phyloP scores from a whole-genome alignment of 2,888 invertebrate species.

The Torymus tubicola region DNA sequence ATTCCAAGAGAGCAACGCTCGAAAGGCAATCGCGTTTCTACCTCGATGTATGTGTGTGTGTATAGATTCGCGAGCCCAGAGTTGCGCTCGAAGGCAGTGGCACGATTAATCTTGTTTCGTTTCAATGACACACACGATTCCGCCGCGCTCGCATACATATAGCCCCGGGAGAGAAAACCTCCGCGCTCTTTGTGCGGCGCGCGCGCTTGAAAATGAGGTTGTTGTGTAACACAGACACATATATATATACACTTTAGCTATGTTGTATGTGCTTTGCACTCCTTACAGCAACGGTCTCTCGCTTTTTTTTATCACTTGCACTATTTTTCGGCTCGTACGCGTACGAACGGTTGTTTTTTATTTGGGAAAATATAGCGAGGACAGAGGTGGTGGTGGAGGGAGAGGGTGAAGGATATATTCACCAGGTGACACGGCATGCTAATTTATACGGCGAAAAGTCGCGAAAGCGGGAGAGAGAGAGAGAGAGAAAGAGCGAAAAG shows the following conservation, averaged over 20 bases:
- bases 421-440: background rate
- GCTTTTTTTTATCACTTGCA: no score
- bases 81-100: conserved; percentile 21
- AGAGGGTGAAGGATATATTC: no score
- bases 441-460: conserved; percentile 25
- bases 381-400: no score
- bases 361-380: no score
- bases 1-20: conserved; percentile 6
- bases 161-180: conserved; percentile 19
- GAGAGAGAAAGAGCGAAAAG: background rate
- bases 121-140: conserved; percentile 56
- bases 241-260: no score
- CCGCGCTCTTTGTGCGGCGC: conserved; percentile 14
- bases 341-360: no score
- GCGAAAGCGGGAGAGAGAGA: background rate
- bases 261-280: no score
- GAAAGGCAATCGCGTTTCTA: background rate
- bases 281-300: no score
- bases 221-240: conserved; percentile 31
- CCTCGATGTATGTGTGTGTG: background rate
- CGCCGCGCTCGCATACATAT: background rate
- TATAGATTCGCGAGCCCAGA: background rate
- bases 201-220: conserved; percentile 37
- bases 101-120: conserved; percentile 57
- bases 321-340: no score